Base-by-base conservation (phyloP, 1,140 invertebrate species). In the Metaphire vulgaris region DNA sequence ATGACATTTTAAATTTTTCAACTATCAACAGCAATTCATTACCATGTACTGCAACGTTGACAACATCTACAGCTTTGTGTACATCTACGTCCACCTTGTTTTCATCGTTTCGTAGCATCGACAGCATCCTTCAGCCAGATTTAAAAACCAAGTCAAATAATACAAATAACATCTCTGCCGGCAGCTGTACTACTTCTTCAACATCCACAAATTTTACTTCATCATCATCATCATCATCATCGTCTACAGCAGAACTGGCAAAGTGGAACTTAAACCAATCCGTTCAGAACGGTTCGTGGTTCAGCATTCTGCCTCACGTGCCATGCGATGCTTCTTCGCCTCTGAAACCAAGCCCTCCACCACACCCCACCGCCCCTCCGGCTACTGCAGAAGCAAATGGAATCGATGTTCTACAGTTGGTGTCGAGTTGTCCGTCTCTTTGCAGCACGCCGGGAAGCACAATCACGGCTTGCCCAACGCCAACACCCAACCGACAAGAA, bases 341-440 rank as follows among this genome's bases (percentile, higher is more conserved):
- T 1, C 28, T 64, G 30, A 69, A 15, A 56, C 29, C 32, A 28
- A 29, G 26, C 32, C 41, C 41, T 12, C 41, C 21, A n/a, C n/a
- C n/a, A 21, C 41, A 0, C 30, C n/a, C 2, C 71, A 64, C 29
- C 32, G 30, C 26, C 28, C 73, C 1, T n/a, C 28, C 21, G n/a
- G n/a, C n/a, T n/a, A 74, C 12, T 65, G 56, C 34, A 64, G 72
- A 33, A 41, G 76, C 15, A 76, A 75, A 16, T 77, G 80, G 33
- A 69, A 77, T 28, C 77, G 79, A 34, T 69, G 81, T 71, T 70
- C 82, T 69, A 79, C 83, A 69, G 79, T 79, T 67, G 66, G 81
- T 64, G 77, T 81, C 75, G 80, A 81, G 74, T 6, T 56, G 41
- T 56, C 41, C 41, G 41, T 56, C 41, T 79, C 78, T 78, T 80